Evolutionary conservation across 2,888 invertebrate species (phyloP), one percentile per base, ranked within the genome.

Genomic region (Kuschelorhynchus macadamiae): DNA sequence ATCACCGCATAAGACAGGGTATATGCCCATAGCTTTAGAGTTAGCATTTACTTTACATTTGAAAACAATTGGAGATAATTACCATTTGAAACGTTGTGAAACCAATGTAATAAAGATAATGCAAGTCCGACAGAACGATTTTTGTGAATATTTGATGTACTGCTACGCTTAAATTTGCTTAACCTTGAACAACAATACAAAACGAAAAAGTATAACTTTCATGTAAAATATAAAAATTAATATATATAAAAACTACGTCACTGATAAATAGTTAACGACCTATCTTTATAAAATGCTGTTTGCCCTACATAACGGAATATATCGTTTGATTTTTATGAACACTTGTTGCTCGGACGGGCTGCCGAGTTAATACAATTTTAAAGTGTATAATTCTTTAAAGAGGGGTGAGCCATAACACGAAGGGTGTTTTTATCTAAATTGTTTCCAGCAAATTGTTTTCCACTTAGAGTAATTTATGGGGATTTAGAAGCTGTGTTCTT

Each of bases 291-390:
- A 55, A 67, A 42, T 61, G 39, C 61, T 39, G 55, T 67, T 49
- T 67, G 50, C 78, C 79, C 71, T 72, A 81, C 56, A 67, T 60
- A 66, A 33, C 25, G 21, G 66, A 55, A 60, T 47, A 52, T 61
- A 67, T 67, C 81, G 80, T 81, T 81, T 79, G 81, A 81, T 81
- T 81, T 81, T 81, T 81, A 81, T 81, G 77, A 80, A 80, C 80
- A 81, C 81, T 81, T 81, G 82, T 81, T 81, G 81, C 82, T 74
- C 76, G 75, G 77, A 71, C 64, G 68, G 36, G 63, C 64, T 47
- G 61, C 67, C 66, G 64, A 67, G 71, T 74, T 74, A 74, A 74
- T 77, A 74, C 77, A 76, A 77, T 77, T 77, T 78, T 75, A 74
- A 77, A 78, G 76, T 75, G 72, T 75, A 62, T 67, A 72, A 75